phyloP scores from a whole-genome alignment of 2,113 vertebrate species.

The Synchiropus splendidus region DNA sequence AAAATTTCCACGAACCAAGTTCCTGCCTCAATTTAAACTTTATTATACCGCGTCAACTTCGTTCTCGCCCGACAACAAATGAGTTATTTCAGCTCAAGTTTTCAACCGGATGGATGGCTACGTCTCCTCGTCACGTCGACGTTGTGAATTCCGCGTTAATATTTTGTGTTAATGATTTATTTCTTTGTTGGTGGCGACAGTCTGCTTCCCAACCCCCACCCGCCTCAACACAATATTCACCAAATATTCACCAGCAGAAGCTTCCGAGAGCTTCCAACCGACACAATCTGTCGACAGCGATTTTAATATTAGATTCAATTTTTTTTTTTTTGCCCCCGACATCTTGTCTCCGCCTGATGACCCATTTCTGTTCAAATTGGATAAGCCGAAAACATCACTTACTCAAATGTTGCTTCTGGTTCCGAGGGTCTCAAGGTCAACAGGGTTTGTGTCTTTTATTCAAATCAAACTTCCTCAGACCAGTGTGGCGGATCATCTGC shows the following conservation, averaged over 20 bases:
- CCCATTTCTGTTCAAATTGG: no score
- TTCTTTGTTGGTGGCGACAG: slow-evolving; percentile 73
- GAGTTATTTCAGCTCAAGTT: no score
- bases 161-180: slow-evolving; percentile 73
- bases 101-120: no score
- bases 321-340: slow-evolving; percentile 36
- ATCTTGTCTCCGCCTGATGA: slow-evolving; percentile 47
- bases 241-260: slow-evolving; percentile 25
- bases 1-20: no score
- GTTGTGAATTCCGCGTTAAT: slow-evolving; percentile 31
- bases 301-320: slow-evolving; percentile 37
- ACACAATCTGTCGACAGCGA: slow-evolving; percentile 6
- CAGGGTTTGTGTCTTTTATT: no score
- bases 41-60: slow-evolving; percentile 57
- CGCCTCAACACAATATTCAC: slow-evolving; percentile 27
- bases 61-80: slow-evolving; percentile 7
- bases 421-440: no score
- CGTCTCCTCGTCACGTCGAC: not conserved
- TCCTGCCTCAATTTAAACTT: slow-evolving; percentile 48
- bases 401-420: no score
- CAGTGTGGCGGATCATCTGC: no score
- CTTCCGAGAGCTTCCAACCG: not conserved
- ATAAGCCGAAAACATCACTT: no score
- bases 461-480: no score
- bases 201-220: slow-evolving; percentile 52